Evolutionary conservation across 2,113 vertebrate genomes (phyloP), one percentile per base, ranked within the genome.

Genomic region (Noturus placidus): DNA sequence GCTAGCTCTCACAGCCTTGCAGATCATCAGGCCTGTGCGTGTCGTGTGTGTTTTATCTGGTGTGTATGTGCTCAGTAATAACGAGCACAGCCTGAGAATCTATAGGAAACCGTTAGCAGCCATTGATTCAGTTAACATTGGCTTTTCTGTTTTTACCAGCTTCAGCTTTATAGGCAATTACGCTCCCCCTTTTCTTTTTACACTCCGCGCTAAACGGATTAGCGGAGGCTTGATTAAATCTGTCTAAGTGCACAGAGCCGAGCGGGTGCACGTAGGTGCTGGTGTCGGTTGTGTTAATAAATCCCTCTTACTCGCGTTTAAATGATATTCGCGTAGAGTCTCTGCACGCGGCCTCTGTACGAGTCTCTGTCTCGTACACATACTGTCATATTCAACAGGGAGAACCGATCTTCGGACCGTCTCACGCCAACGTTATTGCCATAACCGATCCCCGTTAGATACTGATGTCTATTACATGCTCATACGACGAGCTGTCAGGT

Each of bases 191-290:
- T 74, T 50, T 82, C 77, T 77, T 61, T 42, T 82, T 33, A 52
- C 11, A 27, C 33, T 14, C 77, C 46, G 85, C 56, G 82, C 82
- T 91, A 91, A 91, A 85, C 17, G 63, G 70, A 90, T 91, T 87
- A 89, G 82, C 63, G 13, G 30, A 9, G 42, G 86, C 86, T 86
- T 90, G 83, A 91, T 88, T 88, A 87, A 87, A 91, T 91, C 90
- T 88, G 82, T 88, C 77, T 65, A 69, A 86, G 83, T 90, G 78
- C 89, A 86, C 82, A 50, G 88, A 88, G 87, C 86, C 80, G 67
- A 78, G 83, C 30, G 27, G 46, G 63, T 22, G 50, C 74, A 83
- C 78, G 79, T 72, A 74, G 87, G 78, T 88, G 61, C 42, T 67
- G 85, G 76, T 88, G 82, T 86, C 56, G 70, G 86, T 33, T 72